A percentile compares a stretch with the other conserved stretches of the same genome.
Evolutionary conservation across 2,888 invertebrate species (phyloP).

Genomic region (Brenthis daphne): DNA sequence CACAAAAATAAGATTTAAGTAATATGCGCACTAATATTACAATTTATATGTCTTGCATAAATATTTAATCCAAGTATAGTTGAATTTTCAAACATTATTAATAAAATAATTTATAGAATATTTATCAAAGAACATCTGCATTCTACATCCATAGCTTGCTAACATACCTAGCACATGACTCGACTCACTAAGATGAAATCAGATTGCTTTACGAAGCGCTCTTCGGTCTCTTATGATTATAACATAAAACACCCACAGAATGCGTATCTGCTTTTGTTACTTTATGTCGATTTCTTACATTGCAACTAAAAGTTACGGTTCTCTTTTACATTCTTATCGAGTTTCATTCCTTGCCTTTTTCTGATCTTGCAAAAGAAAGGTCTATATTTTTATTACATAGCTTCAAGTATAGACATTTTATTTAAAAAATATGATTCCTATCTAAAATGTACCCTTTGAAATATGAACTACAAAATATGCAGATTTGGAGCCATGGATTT

Average conservation of each 20-base stretch:
- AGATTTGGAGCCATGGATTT: too few relatives aligned
- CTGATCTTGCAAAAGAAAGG: too few relatives aligned
- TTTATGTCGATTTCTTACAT: conserved; percentile 31
- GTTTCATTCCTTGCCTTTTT: conserved; percentile 1
- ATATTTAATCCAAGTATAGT: too few relatives aligned
- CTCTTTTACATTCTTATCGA: conserved; percentile 1
- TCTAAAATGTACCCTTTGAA: too few relatives aligned
- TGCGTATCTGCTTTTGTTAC: conserved; percentile 42
- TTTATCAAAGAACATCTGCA: conserved; percentile 19
- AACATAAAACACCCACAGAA: conserved; percentile 43
- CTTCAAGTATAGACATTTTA: too few relatives aligned
- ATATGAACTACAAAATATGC: too few relatives aligned
- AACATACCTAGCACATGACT: not conserved
- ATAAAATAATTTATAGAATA: conserved; percentile 11
- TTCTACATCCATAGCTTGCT: not conserved
- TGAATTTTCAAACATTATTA: too few relatives aligned
- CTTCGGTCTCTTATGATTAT: conserved; percentile 55
- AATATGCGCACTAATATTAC: too few relatives aligned
- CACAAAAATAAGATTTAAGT: too few relatives aligned
- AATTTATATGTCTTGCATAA: too few relatives aligned
- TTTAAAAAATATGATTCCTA: too few relatives aligned
- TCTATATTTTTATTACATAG: too few relatives aligned
- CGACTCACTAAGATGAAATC: conserved; percentile 67
- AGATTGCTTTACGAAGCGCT: conserved; percentile 66
- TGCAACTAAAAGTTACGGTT: conserved; percentile 10